Evolutionary conservation across 2,113 vertebrate species (phyloP), one percentile per base, ranked within the genome.

Genomic region (Arvicanthis niloticus): DNA sequence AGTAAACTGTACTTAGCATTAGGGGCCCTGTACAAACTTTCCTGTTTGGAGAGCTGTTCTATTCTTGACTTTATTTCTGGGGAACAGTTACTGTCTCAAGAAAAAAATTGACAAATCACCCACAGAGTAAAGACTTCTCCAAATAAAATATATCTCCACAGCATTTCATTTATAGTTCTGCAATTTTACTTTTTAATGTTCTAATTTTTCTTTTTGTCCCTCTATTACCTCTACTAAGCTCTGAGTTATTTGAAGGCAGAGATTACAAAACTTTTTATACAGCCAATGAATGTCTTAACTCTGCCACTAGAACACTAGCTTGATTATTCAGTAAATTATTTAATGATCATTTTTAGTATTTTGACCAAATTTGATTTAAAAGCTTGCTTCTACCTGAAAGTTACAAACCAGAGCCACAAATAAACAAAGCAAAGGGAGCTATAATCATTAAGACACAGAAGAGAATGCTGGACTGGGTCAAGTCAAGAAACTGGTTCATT

Each of bases 301-400:
- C 67, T 75, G 37, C 15, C 53, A 94, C 89, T 0, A 85, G 48
- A 92, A 93, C 22, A 62, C 56, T 34, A 73, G 40, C 4, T 86
- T 91, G 93, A 58, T 91, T 65, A 84, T 16, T 89, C 29, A 84
- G 21, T 96, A 80, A 81, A 68, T 90, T 73, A 96, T 45, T 95
- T 58, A 90, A 75, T 13, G 2, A 77, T 76, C 13, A 86, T 12
- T 76, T 88, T 62, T 42, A 93, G 51, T 87, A 65, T 58, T 96
- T 13, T 93, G 34, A 89, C 53, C 26, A 17, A 87, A 21, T n/a
- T 40, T 22, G 40, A 91, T 37, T 51, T 37, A 34, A 85, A 95
- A 91, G 37, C 53, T 90, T 60, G 21, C 5, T 9, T 73, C 15
- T 72, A 34, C 5, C 31, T 81, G 17, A 78, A 87, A 68, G 53